Base-by-base conservation (phyloP, 2,888 invertebrate genomes). In the Nomada flava region DNA sequence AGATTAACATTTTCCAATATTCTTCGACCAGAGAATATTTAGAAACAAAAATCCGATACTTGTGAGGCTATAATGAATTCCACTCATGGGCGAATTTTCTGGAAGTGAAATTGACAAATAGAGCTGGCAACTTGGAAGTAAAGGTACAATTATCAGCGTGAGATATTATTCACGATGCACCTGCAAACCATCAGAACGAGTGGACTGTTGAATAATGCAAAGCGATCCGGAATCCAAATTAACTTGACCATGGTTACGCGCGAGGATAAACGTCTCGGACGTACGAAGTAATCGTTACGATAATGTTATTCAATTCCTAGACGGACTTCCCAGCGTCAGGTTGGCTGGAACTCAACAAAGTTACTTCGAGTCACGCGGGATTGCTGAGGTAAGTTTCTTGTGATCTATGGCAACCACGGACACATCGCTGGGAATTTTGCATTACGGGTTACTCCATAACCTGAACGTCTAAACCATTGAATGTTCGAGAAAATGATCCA, bases 171-270 rank as follows among this genome's bases (percentile, higher is more conserved):
- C 74, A 15, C 47, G 69, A 71, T 74, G 74, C 85, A 86, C 80
- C 85, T 83, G 85, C 81, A 81, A 90, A 86, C 88, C 79, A 85
- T 69, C 70, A 74, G 70, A 83, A 86, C 88, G 86, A 90, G 89
- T 89, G 85, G 82, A 84, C 84, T 79, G 81, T 85, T 92, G 91
- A 92, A 92, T 92, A 90, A 92, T 92, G 88, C 91, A 92, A 87
- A 83, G 83, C 77, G 76, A 72, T 77, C 82, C 82, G 81, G 84
- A 75, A 69, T 72, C 80, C 63, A 81, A 82, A 89, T 89, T 90
- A 89, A 88, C 70, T 84, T 65, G 59, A 60, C 75, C 65, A 60
- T 60, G 68, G 60, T 59, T 47, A 57, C 79, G 50, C 69, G 53
- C 64, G 26, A 63, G 36, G 76, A 79, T 62, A 87, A 87, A 77